Percentiles rank a stretch among this genome's conserved stretches.
Evolutionary conservation across 2,888 invertebrate species (phyloP).

Genomic region (Sesamia inferens): DNA sequence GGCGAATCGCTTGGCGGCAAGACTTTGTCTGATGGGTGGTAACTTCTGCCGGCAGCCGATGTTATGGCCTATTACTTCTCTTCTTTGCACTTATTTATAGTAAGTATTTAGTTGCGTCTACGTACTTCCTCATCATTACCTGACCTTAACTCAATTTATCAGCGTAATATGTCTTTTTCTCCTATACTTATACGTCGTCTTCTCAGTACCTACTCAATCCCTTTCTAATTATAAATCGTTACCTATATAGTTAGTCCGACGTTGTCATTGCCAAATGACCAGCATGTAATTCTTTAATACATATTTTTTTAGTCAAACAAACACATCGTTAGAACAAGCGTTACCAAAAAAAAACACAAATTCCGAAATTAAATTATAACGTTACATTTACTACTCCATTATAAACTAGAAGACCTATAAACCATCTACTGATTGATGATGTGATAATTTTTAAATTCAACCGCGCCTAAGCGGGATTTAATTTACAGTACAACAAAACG

Average conservation of each 20-base stretch:
- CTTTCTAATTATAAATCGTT: no score
- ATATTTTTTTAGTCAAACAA: neutral
- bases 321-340: neutral
- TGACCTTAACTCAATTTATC: no score
- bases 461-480: constrained; percentile 62
- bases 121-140: neutral
- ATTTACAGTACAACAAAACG: constrained; percentile 69
- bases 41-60: no score
- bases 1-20: no score
- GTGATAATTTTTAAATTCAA: constrained; percentile 65
- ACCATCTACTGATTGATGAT: constrained; percentile 61
- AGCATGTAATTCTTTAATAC: neutral
- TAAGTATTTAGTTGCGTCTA: neutral
- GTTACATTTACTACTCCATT: constrained; percentile 51
- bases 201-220: no score
- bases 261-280: neutral
- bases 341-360: neutral
- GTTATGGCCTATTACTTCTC: no score
- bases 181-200: no score
- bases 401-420: constrained; percentile 51
- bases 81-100: neutral
- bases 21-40: no score
- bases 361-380: constrained; percentile 44
- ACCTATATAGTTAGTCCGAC: no score
- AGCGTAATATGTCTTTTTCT: no score